Conservation (phyloP, 2,888 invertebrate genomes). For the Ophion obscuratus region DNA sequence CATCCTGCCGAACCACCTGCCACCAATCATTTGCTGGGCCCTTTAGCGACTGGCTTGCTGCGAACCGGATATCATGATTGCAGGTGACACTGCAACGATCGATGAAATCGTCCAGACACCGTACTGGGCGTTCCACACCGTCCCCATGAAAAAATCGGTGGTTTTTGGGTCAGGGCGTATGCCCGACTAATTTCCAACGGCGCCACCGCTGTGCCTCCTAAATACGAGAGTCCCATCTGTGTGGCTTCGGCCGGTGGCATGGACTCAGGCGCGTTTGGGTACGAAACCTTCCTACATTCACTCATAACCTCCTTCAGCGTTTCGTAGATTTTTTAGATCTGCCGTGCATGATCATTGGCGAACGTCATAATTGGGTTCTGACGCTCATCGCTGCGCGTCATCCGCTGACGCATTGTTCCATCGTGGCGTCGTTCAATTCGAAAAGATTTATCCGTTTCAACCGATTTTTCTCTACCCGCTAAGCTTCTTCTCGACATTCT, state of each 20-base stretch:
- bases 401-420: neutral
- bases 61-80: neutral
- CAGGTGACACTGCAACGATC: neutral
- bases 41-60: neutral
- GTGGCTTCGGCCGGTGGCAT: neutral
- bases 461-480: too few relatives aligned
- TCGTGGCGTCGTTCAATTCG: too few relatives aligned
- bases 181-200: neutral
- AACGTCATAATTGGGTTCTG: too few relatives aligned
- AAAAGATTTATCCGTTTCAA: too few relatives aligned
- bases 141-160: neutral
- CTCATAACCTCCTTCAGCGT: too few relatives aligned
- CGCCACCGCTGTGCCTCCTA: neutral
- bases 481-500: too few relatives aligned
- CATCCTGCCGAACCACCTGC: neutral
- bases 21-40: slow-evolving; percentile 14
- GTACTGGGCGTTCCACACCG: neutral
- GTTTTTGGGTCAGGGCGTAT: neutral
- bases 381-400: too few relatives aligned
- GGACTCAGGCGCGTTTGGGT: too few relatives aligned
- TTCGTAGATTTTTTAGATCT: too few relatives aligned
- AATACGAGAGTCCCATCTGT: too few relatives aligned
- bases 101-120: neutral
- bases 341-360: too few relatives aligned
- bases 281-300: too few relatives aligned